These are phyloP conservation scores for Ceratina australensis DNA, from an alignment of 1,140 invertebrate species.

Conservation along the genomic window DNA sequence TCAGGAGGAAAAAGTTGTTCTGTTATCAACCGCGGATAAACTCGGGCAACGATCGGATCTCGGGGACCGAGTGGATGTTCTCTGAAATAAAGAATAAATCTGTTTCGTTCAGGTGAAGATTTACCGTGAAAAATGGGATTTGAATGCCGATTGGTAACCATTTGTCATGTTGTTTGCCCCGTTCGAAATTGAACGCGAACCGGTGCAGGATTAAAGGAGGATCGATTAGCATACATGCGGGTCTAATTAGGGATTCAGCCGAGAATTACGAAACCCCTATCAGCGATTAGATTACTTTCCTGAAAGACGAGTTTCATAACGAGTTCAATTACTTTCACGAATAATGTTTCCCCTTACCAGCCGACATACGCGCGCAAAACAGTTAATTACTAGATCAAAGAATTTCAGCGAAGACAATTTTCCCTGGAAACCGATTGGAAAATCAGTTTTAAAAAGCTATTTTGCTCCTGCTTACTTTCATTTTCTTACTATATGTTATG, in stretches of 20 bases:
- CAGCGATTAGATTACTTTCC: constrained; percentile 44
- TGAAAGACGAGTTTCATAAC: constrained; percentile 56
- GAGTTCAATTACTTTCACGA: constrained; percentile 56
- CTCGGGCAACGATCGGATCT: neutral
- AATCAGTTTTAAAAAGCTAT: constrained; percentile 15
- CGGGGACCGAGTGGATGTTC: neutral
- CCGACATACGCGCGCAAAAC: constrained; percentile 16
- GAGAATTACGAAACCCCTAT: constrained; percentile 48
- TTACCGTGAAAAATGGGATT: constrained; percentile 21
- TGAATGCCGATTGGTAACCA: constrained; percentile 35
- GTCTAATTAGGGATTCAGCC: constrained; percentile 53
- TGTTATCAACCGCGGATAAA: constrained; percentile 43
- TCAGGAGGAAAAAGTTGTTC: neutral
- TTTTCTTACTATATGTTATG: neutral
- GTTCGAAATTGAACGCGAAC: constrained; percentile 12
- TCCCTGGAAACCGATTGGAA: constrained; percentile 5
- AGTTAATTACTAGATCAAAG: constrained; percentile 14
- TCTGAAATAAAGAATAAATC: neutral
- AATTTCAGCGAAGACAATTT: constrained; percentile 35
- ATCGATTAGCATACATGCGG: constrained; percentile 54
- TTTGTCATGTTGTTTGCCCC: constrained; percentile 22
- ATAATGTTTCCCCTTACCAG: constrained; percentile 40
- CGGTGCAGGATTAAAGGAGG: constrained; percentile 36
- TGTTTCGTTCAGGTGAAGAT: neutral
- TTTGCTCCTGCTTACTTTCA: neutral